A percentile compares a stretch with the other conserved stretches of the same genome.
These are phyloP conservation scores for Saturnia pavonia DNA, from an alignment of 2,888 invertebrate species.

Conservation along the genomic window DNA sequence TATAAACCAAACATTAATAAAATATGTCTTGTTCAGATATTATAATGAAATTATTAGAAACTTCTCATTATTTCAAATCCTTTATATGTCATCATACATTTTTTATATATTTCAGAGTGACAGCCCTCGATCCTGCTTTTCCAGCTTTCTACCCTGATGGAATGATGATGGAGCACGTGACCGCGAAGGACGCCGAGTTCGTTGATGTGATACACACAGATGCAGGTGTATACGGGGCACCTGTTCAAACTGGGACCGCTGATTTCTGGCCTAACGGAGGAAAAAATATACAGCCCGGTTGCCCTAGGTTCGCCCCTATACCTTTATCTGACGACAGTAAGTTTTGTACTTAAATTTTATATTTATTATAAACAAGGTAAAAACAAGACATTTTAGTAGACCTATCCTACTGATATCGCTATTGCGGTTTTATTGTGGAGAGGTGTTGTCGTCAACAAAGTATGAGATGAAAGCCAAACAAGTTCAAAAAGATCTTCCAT, in stretches of 20 bases:
- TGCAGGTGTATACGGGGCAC: constrained; percentile 83
- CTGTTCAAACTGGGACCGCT: constrained; percentile 79
- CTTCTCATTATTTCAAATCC: too few species aligned
- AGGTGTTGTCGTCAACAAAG: too few species aligned
- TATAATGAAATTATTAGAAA: too few species aligned
- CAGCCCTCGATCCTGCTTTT: constrained; percentile 83
- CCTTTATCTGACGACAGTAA: constrained; percentile 78
- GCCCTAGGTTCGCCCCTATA: constrained; percentile 76
- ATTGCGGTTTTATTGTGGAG: too few species aligned
- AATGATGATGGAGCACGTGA: constrained; percentile 75
- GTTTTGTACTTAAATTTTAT: constrained; percentile 31
- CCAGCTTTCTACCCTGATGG: constrained; percentile 81
- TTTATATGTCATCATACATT: neutral
- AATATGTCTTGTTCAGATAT: too few species aligned
- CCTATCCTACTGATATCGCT: too few species aligned
- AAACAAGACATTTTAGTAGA: too few species aligned
- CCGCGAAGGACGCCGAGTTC: constrained; percentile 79
- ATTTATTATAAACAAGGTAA: too few species aligned
- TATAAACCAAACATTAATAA: too few species aligned
- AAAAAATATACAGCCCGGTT: constrained; percentile 82
- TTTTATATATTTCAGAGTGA: constrained; percentile 65
- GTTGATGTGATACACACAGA: constrained; percentile 88
- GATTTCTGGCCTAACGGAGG: constrained; percentile 85
- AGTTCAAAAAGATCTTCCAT: too few species aligned
- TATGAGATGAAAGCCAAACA: too few species aligned